These are phyloP conservation scores for Scyliorhinus canicula DNA, from an alignment of 2,797 vertebrate genomes.

Conservation along the genomic window DNA sequence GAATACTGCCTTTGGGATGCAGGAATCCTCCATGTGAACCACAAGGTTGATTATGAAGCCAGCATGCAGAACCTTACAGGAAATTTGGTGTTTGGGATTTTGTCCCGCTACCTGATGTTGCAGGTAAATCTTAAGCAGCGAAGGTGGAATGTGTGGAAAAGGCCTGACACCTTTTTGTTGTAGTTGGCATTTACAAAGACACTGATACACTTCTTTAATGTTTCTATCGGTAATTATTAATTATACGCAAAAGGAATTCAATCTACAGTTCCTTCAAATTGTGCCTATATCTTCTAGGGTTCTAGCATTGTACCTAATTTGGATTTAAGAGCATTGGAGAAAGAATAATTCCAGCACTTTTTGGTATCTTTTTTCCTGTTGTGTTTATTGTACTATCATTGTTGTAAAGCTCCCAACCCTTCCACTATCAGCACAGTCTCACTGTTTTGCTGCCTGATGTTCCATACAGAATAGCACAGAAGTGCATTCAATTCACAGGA, in stretches of 20 bases:
- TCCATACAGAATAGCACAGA: neutral
- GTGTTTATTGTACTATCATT: neutral
- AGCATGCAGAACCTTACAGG: neutral
- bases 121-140: no score
- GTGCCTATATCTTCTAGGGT: neutral
- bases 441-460: neutral
- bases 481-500: neutral
- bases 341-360: neutral
- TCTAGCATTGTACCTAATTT: conserved; percentile 7
- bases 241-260: no score
- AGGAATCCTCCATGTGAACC: neutral
- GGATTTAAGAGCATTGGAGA: neutral
- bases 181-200: neutral
- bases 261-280: neutral
- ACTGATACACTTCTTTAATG: no score
- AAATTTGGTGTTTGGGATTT: no score
- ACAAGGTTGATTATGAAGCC: neutral
- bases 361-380: neutral
- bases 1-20: neutral
- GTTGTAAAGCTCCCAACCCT: neutral
- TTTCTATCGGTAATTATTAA: neutral
- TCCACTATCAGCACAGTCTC: neutral
- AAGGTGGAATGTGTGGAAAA: neutral
- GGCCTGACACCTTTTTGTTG: neutral
- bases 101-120: no score